Evolutionary conservation across 2,888 invertebrate genomes (phyloP), one percentile per base, ranked within the genome.

Genomic region (Gari tellinella): DNA sequence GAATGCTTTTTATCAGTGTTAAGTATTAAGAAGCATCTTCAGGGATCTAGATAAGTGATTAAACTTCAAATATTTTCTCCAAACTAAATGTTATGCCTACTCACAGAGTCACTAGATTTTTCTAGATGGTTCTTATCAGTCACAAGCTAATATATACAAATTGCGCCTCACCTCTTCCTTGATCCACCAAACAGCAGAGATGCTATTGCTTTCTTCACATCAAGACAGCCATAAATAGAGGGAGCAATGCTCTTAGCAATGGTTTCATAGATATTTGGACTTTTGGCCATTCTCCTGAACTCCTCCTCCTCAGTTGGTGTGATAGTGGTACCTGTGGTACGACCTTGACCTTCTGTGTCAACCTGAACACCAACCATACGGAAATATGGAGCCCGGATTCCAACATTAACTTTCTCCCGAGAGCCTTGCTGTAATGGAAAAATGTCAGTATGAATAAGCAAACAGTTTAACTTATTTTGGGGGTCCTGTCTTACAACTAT

Each of bases 161-260:
- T n/a, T n/a, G n/a, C n/a, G 17, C 25, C 25, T 57, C 61, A 93
- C 93, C 92, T 90, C 87, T 94, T 94, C 41, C 94, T 88, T 0
- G 94, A 93, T 93, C 97, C 99, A 84, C 99, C 99, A 93, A 99
- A 99, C 43, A 99, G 93, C 73, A 99, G 93, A 87, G 97, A 97
- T 14, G 98, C 96, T 65, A 99, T 97, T 2, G 99, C 97, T 92
- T 97, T 99, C 92, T 99, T 99, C 84, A 99, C 98, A 91, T 99
- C 99, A 0, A 93, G 91, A 21, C 95, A 96, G 0, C 99, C 99
- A 91, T 95, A 99, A 81, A 99, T 99, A 82, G 99, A 99, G 0
- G 99, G 99, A 0, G 99, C 99, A 87, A 99, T 95, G 56, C 97
- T 98, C 84, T 94, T 95, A 0, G 97, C 94, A 65, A 99, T 94